A percentile compares a stretch with the other conserved stretches of the same genome.
Conservation (phyloP, 2,113 vertebrate species). For the Antechinus flavipes region DNA sequence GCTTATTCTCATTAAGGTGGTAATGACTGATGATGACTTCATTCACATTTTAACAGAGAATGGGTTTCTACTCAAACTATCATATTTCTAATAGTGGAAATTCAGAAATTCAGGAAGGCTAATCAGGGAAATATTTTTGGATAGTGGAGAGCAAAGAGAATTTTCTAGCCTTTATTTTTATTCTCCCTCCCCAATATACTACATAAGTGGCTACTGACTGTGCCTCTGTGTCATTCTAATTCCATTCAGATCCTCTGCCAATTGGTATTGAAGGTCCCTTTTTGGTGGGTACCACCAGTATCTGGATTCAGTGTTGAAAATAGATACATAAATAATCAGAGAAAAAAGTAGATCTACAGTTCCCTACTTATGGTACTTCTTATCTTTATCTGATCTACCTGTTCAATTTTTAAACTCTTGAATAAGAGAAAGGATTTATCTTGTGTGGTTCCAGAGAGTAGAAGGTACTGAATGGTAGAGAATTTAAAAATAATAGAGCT, state of each 20-base stretch:
- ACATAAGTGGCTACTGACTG: background rate
- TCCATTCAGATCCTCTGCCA: background rate
- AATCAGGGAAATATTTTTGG: background rate
- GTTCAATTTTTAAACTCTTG: background rate
- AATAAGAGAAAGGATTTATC: background rate
- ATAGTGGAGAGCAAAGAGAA: background rate
- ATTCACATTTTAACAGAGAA: background rate
- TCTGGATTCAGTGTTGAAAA: background rate
- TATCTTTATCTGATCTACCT: background rate
- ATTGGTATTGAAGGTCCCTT: background rate
- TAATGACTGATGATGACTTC: background rate
- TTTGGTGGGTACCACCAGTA: background rate
- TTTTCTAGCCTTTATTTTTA: background rate
- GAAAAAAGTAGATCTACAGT: background rate
- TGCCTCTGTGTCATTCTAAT: background rate
- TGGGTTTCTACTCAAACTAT: background rate
- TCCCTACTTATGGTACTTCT: background rate
- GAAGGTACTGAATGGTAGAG: background rate
- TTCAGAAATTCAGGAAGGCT: background rate
- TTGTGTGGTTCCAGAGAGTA: background rate
- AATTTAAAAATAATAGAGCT: background rate
- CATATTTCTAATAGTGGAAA: background rate
- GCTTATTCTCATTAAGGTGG: background rate
- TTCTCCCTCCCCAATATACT: background rate
- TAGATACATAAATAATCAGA: background rate